Evolutionary conservation across 2,797 vertebrate species (phyloP).

Genomic region (Oryzias sinensis): DNA sequence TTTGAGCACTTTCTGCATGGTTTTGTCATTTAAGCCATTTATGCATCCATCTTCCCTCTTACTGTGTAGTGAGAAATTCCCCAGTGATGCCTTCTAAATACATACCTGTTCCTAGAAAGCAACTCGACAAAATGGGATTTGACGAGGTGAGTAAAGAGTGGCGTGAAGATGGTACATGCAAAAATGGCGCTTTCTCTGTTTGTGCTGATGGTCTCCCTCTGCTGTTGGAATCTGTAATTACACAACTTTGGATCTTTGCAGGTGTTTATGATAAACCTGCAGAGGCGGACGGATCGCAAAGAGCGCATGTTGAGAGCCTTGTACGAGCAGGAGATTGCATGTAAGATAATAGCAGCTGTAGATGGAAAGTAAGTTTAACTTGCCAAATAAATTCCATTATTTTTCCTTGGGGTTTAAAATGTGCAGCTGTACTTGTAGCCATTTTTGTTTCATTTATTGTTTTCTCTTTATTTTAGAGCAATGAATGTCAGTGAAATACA

Average conservation of each 20-base stretch:
- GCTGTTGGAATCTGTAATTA: constrained; percentile 19
- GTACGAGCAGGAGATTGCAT: constrained; percentile 79
- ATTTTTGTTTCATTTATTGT: not conserved
- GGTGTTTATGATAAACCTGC: constrained; percentile 93
- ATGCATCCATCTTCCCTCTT: constrained; percentile 64
- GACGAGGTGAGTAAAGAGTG: constrained; percentile 86
- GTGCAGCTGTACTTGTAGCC: not conserved
- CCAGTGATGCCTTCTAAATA: constrained; percentile 86
- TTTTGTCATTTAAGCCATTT: constrained; percentile 51
- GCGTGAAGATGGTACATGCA: constrained; percentile 63
- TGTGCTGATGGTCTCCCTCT: constrained; percentile 37
- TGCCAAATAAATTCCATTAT: not conserved
- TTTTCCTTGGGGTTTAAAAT: not conserved
- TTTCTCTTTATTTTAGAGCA: constrained; percentile 71
- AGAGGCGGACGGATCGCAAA: constrained; percentile 79
- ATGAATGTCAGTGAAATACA: constrained; percentile 86
- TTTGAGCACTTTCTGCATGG: too few relatives aligned
- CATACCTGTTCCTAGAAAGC: constrained; percentile 80
- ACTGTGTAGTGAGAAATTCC: constrained; percentile 84
- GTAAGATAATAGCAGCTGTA: constrained; percentile 82
- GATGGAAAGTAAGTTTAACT: constrained; percentile 86
- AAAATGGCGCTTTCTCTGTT: constrained; percentile 44
- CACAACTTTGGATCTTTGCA: constrained; percentile 40
- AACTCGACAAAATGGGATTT: constrained; percentile 94
- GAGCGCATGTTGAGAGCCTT: constrained; percentile 83